Conservation (phyloP, 2,797 vertebrate genomes). For the Forpus xanthops region DNA sequence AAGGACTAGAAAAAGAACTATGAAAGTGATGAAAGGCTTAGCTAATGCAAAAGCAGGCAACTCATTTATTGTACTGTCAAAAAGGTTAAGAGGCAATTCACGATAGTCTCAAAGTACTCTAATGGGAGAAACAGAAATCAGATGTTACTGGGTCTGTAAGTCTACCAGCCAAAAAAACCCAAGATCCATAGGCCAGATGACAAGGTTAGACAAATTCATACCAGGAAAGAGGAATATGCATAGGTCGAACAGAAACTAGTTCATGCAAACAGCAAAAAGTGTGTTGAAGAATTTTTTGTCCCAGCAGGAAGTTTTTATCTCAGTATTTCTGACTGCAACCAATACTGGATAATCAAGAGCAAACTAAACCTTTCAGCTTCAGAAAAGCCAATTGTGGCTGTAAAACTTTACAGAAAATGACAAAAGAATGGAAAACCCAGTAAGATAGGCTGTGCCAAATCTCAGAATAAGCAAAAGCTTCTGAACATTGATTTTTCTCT, state of each 20-base stretch:
- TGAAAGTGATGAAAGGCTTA: not conserved
- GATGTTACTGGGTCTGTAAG: not conserved
- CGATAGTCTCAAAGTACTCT: not conserved
- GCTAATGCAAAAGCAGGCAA: not conserved
- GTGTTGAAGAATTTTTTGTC: not conserved
- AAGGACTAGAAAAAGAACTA: not conserved
- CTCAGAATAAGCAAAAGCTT: not conserved
- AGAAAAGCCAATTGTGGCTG: not conserved
- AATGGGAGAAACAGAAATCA: not conserved
- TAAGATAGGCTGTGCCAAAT: not conserved
- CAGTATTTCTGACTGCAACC: not conserved
- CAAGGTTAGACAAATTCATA: not conserved
- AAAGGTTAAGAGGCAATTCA: not conserved
- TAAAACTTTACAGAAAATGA: not conserved
- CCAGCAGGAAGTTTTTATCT: not conserved
- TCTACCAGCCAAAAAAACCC: not conserved
- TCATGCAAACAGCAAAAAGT: not conserved
- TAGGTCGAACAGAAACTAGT: not conserved
- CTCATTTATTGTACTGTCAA: not conserved
- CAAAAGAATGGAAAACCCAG: not conserved
- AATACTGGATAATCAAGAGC: not conserved
- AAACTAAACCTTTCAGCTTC: not conserved
- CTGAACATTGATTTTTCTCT: not conserved
- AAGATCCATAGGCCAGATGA: not conserved
- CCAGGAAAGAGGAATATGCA: not conserved